Percentiles rank a stretch among this genome's conserved stretches.
Evolutionary conservation across 2,888 invertebrate genomes (phyloP).

Genomic region (Agrypnus murinus): DNA sequence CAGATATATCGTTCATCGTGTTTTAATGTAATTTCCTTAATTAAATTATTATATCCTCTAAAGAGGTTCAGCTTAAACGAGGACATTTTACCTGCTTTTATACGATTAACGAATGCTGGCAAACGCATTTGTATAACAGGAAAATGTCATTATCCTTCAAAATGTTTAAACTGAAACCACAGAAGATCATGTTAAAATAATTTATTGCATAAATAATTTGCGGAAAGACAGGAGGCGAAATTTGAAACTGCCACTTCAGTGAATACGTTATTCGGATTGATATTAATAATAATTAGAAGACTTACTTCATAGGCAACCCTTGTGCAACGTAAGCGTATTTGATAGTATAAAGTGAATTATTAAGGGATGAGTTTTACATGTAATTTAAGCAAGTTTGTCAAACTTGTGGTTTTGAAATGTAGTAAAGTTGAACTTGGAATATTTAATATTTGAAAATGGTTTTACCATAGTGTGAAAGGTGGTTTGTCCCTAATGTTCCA

Average conservation of each 20-base stretch:
- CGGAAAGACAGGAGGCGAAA: too few species aligned
- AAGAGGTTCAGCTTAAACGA: too few species aligned
- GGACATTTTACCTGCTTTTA: too few species aligned
- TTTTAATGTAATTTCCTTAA: too few species aligned
- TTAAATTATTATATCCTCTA: too few species aligned
- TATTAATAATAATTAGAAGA: conserved; percentile 27
- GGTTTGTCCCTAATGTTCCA: too few species aligned
- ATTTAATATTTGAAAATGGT: conserved; percentile 1
- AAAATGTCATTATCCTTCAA: too few species aligned
- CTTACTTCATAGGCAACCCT: conserved; percentile 5
- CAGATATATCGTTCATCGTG: too few species aligned
- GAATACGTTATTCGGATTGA: conserved; percentile 19
- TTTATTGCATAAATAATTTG: neutral
- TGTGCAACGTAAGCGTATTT: conserved; percentile 23
- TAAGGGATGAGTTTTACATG: conserved; percentile 27
- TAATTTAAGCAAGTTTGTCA: conserved; percentile 29
- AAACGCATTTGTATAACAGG: too few species aligned
- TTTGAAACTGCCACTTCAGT: conserved; percentile 6
- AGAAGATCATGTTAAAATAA: too few species aligned
- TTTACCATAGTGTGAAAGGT: neutral
- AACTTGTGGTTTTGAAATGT: conserved; percentile 20
- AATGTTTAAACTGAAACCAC: too few species aligned
- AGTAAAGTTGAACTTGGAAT: neutral
- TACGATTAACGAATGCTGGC: too few species aligned
- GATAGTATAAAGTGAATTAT: conserved; percentile 24